phyloP scores from a whole-genome alignment of 2,888 invertebrate species.

The Drosophila pseudotalamancana region DNA sequence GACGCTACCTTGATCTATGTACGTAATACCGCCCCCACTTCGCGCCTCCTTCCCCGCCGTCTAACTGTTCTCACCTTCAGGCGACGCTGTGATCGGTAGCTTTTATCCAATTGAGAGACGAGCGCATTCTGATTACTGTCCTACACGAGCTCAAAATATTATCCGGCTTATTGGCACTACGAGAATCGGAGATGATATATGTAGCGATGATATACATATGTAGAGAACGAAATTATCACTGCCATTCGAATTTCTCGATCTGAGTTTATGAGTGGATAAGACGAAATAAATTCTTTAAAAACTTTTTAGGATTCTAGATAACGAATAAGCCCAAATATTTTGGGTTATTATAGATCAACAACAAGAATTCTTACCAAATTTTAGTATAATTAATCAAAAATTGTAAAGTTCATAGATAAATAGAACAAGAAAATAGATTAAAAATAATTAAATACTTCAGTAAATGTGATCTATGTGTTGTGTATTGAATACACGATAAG shows the following conservation, averaged over 20 bases:
- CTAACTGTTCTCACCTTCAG: not conserved
- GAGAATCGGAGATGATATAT: conserved; percentile 24
- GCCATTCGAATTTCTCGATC: not conserved
- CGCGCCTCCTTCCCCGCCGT: not conserved
- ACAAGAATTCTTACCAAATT: too few relatives aligned
- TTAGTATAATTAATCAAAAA: too few relatives aligned
- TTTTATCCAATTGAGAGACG: conserved; percentile 49
- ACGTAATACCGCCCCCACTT: not conserved
- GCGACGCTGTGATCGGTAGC: conserved; percentile 24
- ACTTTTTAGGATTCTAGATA: too few relatives aligned
- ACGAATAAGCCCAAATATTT: too few relatives aligned
- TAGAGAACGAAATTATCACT: too few relatives aligned
- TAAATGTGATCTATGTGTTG: too few relatives aligned
- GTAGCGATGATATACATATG: too few relatives aligned
- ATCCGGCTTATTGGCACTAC: not conserved
- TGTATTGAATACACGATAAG: too few relatives aligned
- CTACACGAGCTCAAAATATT: conserved; percentile 12
- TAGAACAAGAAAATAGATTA: not conserved
- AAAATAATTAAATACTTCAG: not conserved
- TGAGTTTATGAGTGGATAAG: too few relatives aligned
- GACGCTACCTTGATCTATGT: not conserved
- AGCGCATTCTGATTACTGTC: conserved; percentile 52
- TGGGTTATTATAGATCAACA: not conserved
- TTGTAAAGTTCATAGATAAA: not conserved
- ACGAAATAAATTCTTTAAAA: too few relatives aligned